Base-by-base conservation (phyloP, 2,113 vertebrate species). In the Poecilia latipinna region DNA sequence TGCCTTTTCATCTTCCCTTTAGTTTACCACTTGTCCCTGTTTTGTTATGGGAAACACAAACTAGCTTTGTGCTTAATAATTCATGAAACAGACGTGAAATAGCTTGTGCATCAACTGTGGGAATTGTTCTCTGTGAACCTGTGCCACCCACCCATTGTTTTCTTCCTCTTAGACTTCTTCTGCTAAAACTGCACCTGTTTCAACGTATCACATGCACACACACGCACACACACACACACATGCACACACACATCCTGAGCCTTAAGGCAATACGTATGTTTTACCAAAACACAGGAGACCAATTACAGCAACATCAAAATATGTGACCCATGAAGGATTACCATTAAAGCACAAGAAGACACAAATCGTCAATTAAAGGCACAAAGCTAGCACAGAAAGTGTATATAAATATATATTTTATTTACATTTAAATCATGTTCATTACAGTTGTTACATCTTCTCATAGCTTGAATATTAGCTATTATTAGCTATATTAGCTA, bases 241-340 rank as follows among this genome's bases (percentile, higher is more conserved):
- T 74, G 3, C 35, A 37, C 35, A 66, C 71, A 64, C 7, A 79
- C 68, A 86, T 69, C 72, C 84, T 26, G 62, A 77, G 85, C 87
- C 91, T 86, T 69, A n/a, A 89, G 88, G 88, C 86, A 73, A 77
- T 82, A 68, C 70, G 67, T 84, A 76, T 80, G 78, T 77, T 85
- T 74, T 42, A 68, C 73, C 64, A 42, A 39, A 69, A 84, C 90
- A 89, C 89, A 74, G 64, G 92, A 82, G 90, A 92, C 89, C 90
- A 92, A 92, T 93, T 92, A 92, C 66, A 78, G 76, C 51, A 83
- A 79, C 78, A 82, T 78, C 79, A 81, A 81, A 69, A 87, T 80
- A 81, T 71, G 72, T 77, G 82, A 89, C 86, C 85, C 82, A 87
- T 82, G 77, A 88, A 90, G 73, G 90, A 88, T 75, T 68, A 68